phyloP scores from a whole-genome alignment of 2,113 vertebrate species.

The Gopherus evgoodei region DNA sequence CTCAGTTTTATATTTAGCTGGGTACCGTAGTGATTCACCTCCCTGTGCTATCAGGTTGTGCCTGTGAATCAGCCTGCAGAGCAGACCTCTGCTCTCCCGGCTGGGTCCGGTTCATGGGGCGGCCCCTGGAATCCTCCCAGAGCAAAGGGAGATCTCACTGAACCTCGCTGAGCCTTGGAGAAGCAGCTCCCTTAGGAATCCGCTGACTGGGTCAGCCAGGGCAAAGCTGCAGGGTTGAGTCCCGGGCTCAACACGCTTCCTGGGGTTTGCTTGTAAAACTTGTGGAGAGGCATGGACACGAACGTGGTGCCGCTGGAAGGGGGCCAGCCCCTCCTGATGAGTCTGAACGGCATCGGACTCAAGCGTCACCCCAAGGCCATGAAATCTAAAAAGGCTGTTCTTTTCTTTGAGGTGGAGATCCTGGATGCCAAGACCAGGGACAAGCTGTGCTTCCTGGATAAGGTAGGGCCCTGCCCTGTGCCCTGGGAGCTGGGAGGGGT shows the following conservation, averaged over 20 bases:
- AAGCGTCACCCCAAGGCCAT: constrained; percentile 79
- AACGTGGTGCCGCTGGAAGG: constrained; percentile 83
- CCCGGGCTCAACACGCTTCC: neutral
- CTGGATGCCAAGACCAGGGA: constrained; percentile 93
- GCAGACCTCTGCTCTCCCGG: constrained; percentile 45
- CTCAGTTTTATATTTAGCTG: constrained; percentile 55
- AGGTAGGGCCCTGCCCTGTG: constrained; percentile 80
- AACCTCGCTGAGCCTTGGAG: neutral
- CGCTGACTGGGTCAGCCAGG: neutral
- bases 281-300: constrained; percentile 76
- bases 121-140: neutral
- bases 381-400: constrained; percentile 91
- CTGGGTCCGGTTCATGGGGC: constrained; percentile 20
- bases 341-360: constrained; percentile 8
- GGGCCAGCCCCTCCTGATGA: constrained; percentile 58
- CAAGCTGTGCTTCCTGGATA: constrained; percentile 97
- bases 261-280: constrained; percentile 1
- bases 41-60: constrained; percentile 59
- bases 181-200: neutral
- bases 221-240: neutral
- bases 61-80: constrained; percentile 40
- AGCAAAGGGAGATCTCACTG: constrained; percentile 2
- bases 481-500: neutral
- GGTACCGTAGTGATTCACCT: neutral
- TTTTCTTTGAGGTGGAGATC: constrained; percentile 99